Conservation (phyloP, 2,113 vertebrate species). For the Notothenia rossii region DNA sequence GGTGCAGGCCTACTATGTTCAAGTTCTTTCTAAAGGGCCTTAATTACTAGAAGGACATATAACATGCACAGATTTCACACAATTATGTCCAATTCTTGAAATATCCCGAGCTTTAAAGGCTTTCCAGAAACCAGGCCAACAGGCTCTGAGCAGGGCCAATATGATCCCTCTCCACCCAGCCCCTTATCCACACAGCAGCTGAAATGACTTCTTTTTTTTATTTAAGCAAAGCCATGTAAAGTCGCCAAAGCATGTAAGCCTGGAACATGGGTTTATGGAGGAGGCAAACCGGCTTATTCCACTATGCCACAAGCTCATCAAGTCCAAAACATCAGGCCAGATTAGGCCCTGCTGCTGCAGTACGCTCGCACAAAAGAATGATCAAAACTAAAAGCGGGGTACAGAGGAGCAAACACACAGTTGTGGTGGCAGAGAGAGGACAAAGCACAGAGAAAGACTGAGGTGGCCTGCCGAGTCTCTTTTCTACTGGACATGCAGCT, state of each 20-base stretch:
- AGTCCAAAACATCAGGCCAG: constrained; percentile 76
- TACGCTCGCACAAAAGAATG: constrained; percentile 43
- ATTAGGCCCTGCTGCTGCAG: constrained; percentile 63
- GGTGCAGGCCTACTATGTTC: background rate
- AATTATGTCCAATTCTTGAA: constrained; percentile 22
- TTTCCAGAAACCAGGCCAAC: constrained; percentile 69
- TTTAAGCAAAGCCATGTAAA: constrained; percentile 70
- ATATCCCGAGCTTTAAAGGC: constrained; percentile 44
- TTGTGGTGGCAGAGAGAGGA: constrained; percentile 48
- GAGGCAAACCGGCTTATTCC: constrained; percentile 78
- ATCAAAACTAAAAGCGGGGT: constrained; percentile 49
- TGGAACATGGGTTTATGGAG: constrained; percentile 72
- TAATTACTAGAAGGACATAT: constrained; percentile 17
- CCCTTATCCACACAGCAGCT: constrained; percentile 56
- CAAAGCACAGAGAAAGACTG: constrained; percentile 33
- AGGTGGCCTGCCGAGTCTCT: constrained; percentile 41
- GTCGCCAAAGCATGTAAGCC: constrained; percentile 73
- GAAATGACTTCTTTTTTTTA: constrained; percentile 59
- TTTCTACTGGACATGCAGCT: constrained; percentile 13
- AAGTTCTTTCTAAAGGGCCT: constrained; percentile 32
- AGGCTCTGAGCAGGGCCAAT: constrained; percentile 55
- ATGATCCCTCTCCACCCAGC: constrained; percentile 34
- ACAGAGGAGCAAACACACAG: constrained; percentile 25
- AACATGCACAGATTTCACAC: constrained; percentile 31
- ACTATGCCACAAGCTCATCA: constrained; percentile 69